Base-by-base conservation (phyloP, 1,140 invertebrate genomes). In the Eueides isabella region DNA sequence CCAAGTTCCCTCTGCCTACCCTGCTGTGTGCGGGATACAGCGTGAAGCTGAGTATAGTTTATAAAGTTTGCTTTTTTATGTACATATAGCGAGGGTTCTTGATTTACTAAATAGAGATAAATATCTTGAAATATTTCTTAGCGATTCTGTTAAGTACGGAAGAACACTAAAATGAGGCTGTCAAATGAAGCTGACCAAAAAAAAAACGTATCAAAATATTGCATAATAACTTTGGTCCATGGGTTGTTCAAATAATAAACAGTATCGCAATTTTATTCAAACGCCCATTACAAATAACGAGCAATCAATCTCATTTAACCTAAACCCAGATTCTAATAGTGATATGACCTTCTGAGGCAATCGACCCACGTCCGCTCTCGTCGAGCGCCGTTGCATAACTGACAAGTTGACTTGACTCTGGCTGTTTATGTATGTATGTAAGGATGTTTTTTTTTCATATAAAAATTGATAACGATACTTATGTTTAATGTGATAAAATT, bases 301-400 rank as follows among this genome's bases (percentile, higher is more conserved):
- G 61, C 61, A 72, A 75, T 75, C 73, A 71, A 75, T 75, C 62
- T 67, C 63, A 35, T 71, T 71, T 75, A 75, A 71, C 68, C 68
- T 61, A 71, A 75, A 74, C 72, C 62, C 41, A 65, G 67, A 55
- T 69, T 69, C 62, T 28, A 61, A 64, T 69, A 65, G 62, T 70
- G 35, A 74, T 55, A 61, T 61, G 83, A 76, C 83, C 81, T 81
- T 83, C 78, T 81, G 75, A 33, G 69, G 75, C 80, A 85, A 85
- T 85, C 77, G 69, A 26, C 76, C 69, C 76, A 74, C 80, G 79
- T 81, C 83, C 81, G 78, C 64, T 62, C 74, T 55, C 74, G 62
- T 23, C 69, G 61, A 62, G n/a, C 55, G 35, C 33, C 75, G 74
- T 78, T 81, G 75, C 69, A 68, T 80, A 77, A 78, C 77, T 77